phyloP scores from a whole-genome alignment of 2,797 vertebrate genomes.

The Ibycter americanus region DNA sequence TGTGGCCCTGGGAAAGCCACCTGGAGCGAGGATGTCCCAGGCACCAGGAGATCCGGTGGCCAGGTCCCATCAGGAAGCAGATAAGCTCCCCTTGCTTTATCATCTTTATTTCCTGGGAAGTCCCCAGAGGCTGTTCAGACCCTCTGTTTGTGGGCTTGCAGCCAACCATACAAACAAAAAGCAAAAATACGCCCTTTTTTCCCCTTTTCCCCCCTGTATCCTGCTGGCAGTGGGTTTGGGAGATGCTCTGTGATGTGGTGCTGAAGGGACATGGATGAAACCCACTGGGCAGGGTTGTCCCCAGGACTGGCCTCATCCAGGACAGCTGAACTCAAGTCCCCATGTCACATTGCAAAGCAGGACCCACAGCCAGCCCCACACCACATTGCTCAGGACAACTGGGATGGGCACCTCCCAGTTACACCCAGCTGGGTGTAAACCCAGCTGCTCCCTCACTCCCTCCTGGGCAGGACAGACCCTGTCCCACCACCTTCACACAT shows the following conservation, averaged over 20 bases:
- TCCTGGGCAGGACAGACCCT: neutral
- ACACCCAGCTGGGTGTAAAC: too few relatives aligned
- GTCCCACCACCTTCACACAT: neutral
- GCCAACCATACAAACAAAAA: neutral
- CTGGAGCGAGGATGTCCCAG: neutral
- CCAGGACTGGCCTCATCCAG: neutral
- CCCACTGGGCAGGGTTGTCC: neutral
- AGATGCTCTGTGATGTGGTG: neutral
- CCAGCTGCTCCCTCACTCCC: neutral
- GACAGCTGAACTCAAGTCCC: neutral
- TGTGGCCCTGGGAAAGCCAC: neutral
- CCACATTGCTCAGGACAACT: neutral
- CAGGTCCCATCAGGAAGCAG: neutral
- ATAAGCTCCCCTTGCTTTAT: neutral
- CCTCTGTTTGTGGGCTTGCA: neutral
- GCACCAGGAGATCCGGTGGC: rapidly evolving
- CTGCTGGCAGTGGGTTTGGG: neutral
- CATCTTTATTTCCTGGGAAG: neutral
- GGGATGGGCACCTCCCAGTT: neutral
- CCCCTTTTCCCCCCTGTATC: rapidly evolving
- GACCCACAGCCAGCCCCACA: rapidly evolving
- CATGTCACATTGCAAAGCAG: neutral
- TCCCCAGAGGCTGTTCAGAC: neutral
- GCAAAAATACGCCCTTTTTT: neutral
- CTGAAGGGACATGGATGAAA: neutral